Evolutionary conservation across 2,797 vertebrate species (phyloP).

Genomic region (Helicolenus hilgendorfi): DNA sequence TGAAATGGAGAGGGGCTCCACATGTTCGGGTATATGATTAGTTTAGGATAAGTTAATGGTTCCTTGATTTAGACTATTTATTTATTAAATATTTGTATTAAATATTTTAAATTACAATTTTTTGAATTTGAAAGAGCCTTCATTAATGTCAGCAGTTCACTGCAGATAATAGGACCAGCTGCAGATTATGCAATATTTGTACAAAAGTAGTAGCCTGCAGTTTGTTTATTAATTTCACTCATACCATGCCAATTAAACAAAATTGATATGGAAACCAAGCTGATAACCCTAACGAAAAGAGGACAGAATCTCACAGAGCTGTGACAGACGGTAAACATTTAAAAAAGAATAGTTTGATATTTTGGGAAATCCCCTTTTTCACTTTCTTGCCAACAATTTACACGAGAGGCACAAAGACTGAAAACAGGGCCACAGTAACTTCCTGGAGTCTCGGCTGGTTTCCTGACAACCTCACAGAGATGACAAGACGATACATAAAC

Average conservation of each 20-base stretch:
- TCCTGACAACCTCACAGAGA: not conserved
- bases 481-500: not conserved
- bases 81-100: not conserved
- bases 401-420: not conserved
- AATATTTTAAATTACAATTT: not conserved
- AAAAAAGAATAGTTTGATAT: not conserved
- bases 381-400: not conserved
- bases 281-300: not conserved
- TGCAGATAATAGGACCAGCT: not conserved
- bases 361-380: not conserved
- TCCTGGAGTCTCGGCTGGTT: not conserved
- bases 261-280: not conserved
- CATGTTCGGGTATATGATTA: not conserved
- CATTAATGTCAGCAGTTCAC: not conserved
- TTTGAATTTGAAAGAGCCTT: not conserved
- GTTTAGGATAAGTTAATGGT: not conserved
- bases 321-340: not conserved
- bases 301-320: not conserved
- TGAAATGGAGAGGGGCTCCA: fast-evolving
- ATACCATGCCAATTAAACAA: not conserved
- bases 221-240: not conserved
- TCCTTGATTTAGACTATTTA: not conserved
- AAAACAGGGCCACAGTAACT: not conserved
- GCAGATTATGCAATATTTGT: not conserved
- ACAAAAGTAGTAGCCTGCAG: not conserved